Percentiles rank a stretch among this genome's conserved stretches.
These are phyloP conservation scores for Sarcophaga peregrina DNA, from an alignment of 1,140 invertebrate genomes.

Conservation along the genomic window DNA sequence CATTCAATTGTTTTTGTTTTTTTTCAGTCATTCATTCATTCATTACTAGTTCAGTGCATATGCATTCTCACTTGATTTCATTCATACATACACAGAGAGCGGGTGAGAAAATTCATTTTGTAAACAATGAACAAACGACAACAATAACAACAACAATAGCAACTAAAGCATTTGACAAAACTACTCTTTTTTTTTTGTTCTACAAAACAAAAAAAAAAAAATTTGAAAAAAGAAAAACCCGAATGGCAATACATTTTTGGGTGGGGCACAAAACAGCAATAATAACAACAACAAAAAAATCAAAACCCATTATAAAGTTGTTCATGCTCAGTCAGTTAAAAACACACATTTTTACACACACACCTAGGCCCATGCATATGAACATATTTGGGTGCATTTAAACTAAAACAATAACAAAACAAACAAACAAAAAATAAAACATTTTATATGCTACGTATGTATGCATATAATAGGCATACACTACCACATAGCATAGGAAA, in stretches of 20 bases:
- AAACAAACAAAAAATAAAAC: no score
- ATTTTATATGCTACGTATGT: no score
- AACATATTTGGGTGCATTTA: no score
- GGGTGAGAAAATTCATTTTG: constrained; percentile 10
- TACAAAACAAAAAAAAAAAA: background rate
- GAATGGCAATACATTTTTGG: background rate
- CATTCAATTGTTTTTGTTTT: no score
- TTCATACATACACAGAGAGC: background rate
- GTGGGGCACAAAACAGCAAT: background rate
- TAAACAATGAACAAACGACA: background rate
- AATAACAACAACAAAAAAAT: background rate
- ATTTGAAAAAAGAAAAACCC: background rate
- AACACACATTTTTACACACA: background rate
- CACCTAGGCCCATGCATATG: background rate
- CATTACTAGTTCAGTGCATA: background rate
- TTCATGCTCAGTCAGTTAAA: background rate
- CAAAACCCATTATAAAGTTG: no score
- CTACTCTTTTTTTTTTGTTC: constrained; percentile 8
- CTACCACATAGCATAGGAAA: background rate
- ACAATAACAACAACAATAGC: background rate
- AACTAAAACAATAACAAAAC: no score
- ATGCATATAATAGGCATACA: background rate
- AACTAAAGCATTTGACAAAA: background rate
- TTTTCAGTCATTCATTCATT: background rate
- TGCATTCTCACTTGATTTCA: background rate